Evolutionary conservation across 2,888 invertebrate species (phyloP), one percentile per base, ranked within the genome.

Genomic region (Peribatodes rhomboidaria): DNA sequence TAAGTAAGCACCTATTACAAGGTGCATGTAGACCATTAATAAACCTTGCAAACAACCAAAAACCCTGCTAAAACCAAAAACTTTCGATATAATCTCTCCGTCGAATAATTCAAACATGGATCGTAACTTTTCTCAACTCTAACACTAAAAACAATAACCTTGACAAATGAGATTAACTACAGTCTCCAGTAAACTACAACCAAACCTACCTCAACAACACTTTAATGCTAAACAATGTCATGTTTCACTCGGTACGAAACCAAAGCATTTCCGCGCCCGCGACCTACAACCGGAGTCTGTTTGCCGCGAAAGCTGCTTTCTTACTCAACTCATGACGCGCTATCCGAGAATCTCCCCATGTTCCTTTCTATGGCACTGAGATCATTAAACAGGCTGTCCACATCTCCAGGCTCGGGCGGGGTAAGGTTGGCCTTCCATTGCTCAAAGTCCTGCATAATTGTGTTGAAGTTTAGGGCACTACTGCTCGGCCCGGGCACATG

Each of bases 361-460:
- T 59, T 67, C 33, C 68, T 67, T 44, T 65, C 64, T 22, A 69
- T 57, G 22, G 58, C 55, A 53, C 59, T 64, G 8, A 75, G 60
- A 61, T 71, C 71, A 31, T 58, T 71, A 14, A 77, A 73, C 33
- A 77, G 61, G 1, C 60, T 53, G 52, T 68, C 71, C 13, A 73
- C 44, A 59, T 74, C 71, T 39, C 61, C 53, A n/a, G 69, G 58
- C 18, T 63, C 73, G n/a, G 61, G 27, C 9, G 67, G 58, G 3
- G 67, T 56, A 56, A 71, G 69, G 14, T 72, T 61, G 50, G 68
- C 65, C 47, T 69, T 78, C 80, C 85, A 81, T 53, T 68, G 56
- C 4, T 85, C 82, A 54, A 77, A 80, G 35, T 83, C 82, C 46
- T 63, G 78, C 67, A 79, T 75, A 9, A 74, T 69, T 8, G 73